Conservation (phyloP, 2,113 vertebrate genomes). For the Coracopsis vasa region DNA sequence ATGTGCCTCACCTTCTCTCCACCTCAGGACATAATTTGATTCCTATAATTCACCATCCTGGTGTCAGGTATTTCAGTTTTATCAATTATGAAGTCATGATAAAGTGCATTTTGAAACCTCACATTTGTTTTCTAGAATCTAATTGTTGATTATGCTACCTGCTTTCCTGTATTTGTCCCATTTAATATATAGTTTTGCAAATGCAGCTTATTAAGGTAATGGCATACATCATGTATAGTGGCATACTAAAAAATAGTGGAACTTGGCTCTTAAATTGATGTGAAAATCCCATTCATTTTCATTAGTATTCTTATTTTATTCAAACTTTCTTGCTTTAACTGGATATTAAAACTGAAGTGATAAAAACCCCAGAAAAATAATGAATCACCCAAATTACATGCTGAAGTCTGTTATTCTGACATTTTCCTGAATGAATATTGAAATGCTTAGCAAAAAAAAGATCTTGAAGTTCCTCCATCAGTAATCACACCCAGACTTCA, state of each 20-base stretch:
- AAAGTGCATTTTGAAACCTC: not conserved
- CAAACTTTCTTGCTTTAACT: not conserved
- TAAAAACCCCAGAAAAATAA: conserved; percentile 6
- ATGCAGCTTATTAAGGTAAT: not conserved
- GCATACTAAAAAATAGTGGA: not conserved
- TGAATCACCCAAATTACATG: conserved; percentile 24
- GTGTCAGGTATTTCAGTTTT: not conserved
- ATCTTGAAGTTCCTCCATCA: conserved; percentile 25
- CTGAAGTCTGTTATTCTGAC: conserved; percentile 31
- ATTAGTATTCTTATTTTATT: conserved; percentile 8
- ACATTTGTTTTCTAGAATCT: not conserved
- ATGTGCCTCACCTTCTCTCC: not conserved
- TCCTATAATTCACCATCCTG: not conserved
- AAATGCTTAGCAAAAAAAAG: conserved; percentile 20
- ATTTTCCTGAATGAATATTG: conserved; percentile 63
- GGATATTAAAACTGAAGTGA: conserved; percentile 28
- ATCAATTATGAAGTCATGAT: not conserved
- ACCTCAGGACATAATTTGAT: not conserved
- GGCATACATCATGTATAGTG: no score
- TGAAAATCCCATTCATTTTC: not conserved
- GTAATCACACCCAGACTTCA: conserved; percentile 32
- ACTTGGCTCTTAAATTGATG: not conserved
- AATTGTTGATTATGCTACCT: not conserved
- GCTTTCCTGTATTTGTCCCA: not conserved
- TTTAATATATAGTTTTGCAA: not conserved